Base-by-base conservation (phyloP, 1,140 invertebrate species). In the Macrocentrus cingulum region DNA sequence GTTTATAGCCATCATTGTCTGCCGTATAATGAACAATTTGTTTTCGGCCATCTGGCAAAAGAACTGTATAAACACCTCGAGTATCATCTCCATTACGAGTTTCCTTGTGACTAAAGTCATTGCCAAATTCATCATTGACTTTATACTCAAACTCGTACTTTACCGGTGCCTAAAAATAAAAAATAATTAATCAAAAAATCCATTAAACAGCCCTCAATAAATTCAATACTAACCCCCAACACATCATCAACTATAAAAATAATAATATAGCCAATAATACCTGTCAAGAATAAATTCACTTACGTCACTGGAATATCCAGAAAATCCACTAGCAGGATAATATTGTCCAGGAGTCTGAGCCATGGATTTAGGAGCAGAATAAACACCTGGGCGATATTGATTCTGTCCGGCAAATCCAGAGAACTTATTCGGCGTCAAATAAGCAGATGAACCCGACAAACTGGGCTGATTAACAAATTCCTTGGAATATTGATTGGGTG, bases 1-100 rank as follows among this genome's bases (percentile, higher is more conserved):
- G 89, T 66, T 87, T 87, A 79, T 89, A 92, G 16, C 90, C 91
- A 42, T 87, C 81, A 62, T 84, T 82, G 62, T 91, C 88, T 8
- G 89, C 89, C 66, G 86, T 84, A 72, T 92, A 93, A 62, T 88
- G 85, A 0, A 93, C 90, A 49, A 87, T 83, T 78, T 91, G 89
- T 66, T 86, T 86, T 60, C 88, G 86, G 52, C 89, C 89, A 75
- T 91, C 89, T 60, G 89, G 88, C 44, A 91, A 75, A 2, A 89
- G 77, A 0, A 91, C 88, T 66, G 85, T 87, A 74, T 90, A 91
- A 50, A 84, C 79, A 44, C 89, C 89, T 50, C 85, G 80, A 41
- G 86, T 84, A 13, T 82, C 79, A 64, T 87, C 84, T 25, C 87
- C 88, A 65, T 87, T 81, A 25, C 87, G 82, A 1, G 83, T 80